These are phyloP conservation scores for Cataglyphis altisquamis DNA, from an alignment of 2,888 invertebrate genomes.

Conservation along the genomic window DNA sequence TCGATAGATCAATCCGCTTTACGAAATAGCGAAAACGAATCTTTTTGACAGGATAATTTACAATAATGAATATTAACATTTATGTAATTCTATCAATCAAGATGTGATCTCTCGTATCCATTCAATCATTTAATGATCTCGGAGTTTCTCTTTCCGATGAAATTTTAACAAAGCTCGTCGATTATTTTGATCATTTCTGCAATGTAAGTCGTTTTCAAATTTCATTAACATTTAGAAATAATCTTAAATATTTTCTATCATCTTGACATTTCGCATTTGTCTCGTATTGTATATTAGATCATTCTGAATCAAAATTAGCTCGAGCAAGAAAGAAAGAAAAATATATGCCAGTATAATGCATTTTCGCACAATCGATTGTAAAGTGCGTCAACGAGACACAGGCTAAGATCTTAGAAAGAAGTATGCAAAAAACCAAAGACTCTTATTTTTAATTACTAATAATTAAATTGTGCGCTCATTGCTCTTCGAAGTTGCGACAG, in stretches of 20 bases:
- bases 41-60: not conserved
- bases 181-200: not conserved
- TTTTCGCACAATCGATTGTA: conserved; percentile 25
- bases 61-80: not conserved
- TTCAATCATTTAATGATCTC: conserved; percentile 16
- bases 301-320: conserved; percentile 25
- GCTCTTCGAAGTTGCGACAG: not conserved
- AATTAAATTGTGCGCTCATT: conserved; percentile 28
- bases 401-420: not conserved
- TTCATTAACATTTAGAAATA: not conserved
- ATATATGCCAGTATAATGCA: conserved; percentile 41
- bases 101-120: not conserved
- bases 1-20: not conserved
- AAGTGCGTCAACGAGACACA: not conserved
- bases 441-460: conserved; percentile 68
- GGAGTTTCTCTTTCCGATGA: not conserved
- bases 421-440: conserved; percentile 80
- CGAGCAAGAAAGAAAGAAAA: not conserved
- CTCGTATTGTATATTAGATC: not conserved
- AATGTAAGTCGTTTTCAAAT: not conserved
- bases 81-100: not conserved
- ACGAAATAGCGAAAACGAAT: not conserved
- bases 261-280: conserved; percentile 29
- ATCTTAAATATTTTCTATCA: conserved; percentile 17
- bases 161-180: conserved; percentile 3